Evolutionary conservation across 2,113 vertebrate species (phyloP).

Genomic region (Spea bombifrons): DNA sequence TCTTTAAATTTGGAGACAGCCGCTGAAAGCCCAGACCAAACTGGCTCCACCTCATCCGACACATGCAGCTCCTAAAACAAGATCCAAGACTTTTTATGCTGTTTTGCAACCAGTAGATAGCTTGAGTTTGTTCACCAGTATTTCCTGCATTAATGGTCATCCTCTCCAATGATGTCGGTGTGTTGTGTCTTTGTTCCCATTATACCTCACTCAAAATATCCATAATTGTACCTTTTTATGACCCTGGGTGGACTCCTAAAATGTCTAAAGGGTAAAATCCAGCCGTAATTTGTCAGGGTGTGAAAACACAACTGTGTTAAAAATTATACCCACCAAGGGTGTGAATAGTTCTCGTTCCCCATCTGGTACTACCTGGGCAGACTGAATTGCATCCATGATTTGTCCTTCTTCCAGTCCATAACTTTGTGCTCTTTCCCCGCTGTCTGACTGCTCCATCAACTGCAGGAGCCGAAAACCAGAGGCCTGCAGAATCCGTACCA

Average conservation of each 20-base stretch:
- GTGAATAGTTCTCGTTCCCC: conserved; percentile 22
- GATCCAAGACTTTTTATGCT: too few relatives aligned
- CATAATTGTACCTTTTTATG: too few relatives aligned
- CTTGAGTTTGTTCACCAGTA: too few relatives aligned
- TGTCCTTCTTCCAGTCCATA: conserved; percentile 3
- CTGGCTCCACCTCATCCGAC: background rate
- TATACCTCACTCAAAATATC: too few relatives aligned
- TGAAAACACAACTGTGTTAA: too few relatives aligned
- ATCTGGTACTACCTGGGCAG: conserved; percentile 18
- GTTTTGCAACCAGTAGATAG: too few relatives aligned
- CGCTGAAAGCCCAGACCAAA: conserved; percentile 1
- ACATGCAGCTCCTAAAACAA: conserved; percentile 6
- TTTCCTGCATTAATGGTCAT: too few relatives aligned
- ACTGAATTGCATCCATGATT: background rate
- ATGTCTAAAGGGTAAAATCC: too few relatives aligned
- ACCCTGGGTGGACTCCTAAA: too few relatives aligned
- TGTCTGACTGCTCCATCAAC: conserved; percentile 34
- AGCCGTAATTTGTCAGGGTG: too few relatives aligned
- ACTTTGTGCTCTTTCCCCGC: background rate
- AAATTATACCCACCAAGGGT: conserved; percentile 3
- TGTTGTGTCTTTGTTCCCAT: too few relatives aligned
- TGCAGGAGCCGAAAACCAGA: conserved; percentile 35
- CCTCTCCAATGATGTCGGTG: too few relatives aligned
- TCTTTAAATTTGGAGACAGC: conserved; percentile 31
- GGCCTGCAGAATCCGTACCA: conserved; percentile 34